Percentiles rank a stretch among this genome's conserved stretches.
phyloP scores from a whole-genome alignment of 2,888 invertebrate genomes.

The Pyrrhosoma nymphula region DNA sequence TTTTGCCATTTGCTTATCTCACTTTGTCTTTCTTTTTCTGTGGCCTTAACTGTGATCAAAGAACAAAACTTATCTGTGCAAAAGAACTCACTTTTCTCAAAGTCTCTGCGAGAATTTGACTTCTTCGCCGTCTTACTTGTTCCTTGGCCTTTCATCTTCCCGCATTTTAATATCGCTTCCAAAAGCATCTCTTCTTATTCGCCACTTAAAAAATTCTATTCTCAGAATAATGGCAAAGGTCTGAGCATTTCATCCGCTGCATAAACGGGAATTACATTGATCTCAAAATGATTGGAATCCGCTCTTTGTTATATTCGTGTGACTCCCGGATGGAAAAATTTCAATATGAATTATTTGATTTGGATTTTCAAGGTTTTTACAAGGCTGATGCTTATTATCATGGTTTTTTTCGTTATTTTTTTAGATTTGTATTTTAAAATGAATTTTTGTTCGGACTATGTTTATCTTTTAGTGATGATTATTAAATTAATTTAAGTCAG shows the following conservation, averaged over 20 bases:
- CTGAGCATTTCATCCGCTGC: not conserved
- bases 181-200: not conserved
- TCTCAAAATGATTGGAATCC: not conserved
- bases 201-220: not conserved
- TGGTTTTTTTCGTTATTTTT: too few species aligned
- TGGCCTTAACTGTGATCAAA: too few species aligned
- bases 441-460: too few species aligned
- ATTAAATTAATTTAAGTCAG: too few species aligned
- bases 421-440: too few species aligned
- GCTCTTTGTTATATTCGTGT: not conserved
- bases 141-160: not conserved
- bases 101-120: not conserved
- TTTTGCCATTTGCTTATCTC: not conserved
- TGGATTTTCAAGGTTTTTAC: not conserved
- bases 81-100: not conserved
- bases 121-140: not conserved
- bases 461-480: too few species aligned
- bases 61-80: too few species aligned
- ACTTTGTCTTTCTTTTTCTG: not conserved
- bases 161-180: not conserved
- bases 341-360: not conserved
- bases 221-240: not conserved
- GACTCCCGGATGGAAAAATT: not conserved
- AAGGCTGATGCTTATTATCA: too few species aligned
- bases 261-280: not conserved